A percentile compares a stretch with the other conserved stretches of the same genome.
Conservation (phyloP, 2,113 vertebrate genomes). For the Psephotus haematonotus region DNA sequence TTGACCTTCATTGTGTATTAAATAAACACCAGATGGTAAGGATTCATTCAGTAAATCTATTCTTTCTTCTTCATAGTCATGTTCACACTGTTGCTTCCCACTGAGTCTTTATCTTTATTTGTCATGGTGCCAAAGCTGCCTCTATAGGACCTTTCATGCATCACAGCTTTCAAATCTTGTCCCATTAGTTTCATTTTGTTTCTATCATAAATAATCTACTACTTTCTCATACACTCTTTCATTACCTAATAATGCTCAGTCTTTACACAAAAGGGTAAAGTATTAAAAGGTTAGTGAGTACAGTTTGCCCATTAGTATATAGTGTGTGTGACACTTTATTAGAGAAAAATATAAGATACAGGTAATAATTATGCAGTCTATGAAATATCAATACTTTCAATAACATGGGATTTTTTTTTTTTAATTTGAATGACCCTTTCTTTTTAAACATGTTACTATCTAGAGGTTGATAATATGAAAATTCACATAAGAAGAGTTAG, state of each 20-base stretch:
- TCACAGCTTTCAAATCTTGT: conserved; percentile 84
- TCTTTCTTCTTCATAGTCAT: conserved; percentile 83
- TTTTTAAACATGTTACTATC: not conserved
- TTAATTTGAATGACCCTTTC: not conserved
- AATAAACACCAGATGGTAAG: conserved; percentile 93
- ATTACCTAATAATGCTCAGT: conserved; percentile 80
- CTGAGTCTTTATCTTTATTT: conserved; percentile 85
- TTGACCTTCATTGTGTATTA: conserved; percentile 92
- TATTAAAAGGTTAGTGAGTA: conserved; percentile 78
- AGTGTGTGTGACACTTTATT: conserved; percentile 62
- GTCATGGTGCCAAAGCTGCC: conserved; percentile 81
- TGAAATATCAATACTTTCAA: not conserved
- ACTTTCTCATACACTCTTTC: conserved; percentile 82
- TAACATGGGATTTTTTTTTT: not conserved
- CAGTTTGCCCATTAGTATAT: conserved; percentile 78
- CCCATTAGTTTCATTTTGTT: conserved; percentile 87
- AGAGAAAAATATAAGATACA: conserved; percentile 51
- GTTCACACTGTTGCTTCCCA: conserved; percentile 86
- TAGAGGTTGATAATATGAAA: not conserved
- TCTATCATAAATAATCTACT: conserved; percentile 85
- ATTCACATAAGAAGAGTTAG: not conserved
- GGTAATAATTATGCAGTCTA: conserved; percentile 27
- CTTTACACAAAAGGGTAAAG: conserved; percentile 73
- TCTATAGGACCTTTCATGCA: conserved; percentile 86
- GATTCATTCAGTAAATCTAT: conserved; percentile 86